Base-by-base conservation (phyloP, 2,113 vertebrate species). In the Grallaria varia region DNA sequence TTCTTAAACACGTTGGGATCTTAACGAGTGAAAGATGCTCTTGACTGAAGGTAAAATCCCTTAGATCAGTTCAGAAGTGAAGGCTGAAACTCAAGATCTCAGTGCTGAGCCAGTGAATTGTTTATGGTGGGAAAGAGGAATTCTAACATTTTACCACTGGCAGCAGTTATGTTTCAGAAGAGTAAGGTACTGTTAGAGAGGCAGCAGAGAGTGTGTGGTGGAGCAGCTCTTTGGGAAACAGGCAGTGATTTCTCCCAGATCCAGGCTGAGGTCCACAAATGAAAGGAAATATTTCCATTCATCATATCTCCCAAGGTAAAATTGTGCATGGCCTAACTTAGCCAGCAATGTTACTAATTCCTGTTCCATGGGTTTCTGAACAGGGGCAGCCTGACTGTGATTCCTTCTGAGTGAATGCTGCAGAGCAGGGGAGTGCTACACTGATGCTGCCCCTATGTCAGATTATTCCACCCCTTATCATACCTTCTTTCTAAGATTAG, bases 1-100 rank as follows among this genome's bases (percentile, higher is more conserved):
- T 94, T 82, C 44, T 89, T 91, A 69, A 90, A 69, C 5, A 18
- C 45, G 83, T 68, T 0, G 2, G 14, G n/a, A 79, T 88, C 59
- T 76, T 92, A 80, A 82, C 49, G 73, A 83, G 42, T 66, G 40
- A 80, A 68, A 80, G 53, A 39, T 83, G 33, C 75, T 93, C 33
- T 90, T 42, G 7, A 10, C 39, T 73, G 64, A 49, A 62, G 16
- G 69, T 39, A 39, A 69, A 92, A 55, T 50, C 66, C 50, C 5
- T 22, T 35, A 39, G 39, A 64, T 49, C 25, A 39, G 25, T 50
- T 91, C 74, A 85, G 63, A 79, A 66, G 25, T 50, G 44, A 71
- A 12, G 40, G 40, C 45, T 67, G 73, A 67, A 82, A 79, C 64
- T 40, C 53, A 52, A 42, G 14, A 81, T 33, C 5, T 58, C 12